Evolutionary conservation across 2,888 invertebrate species (phyloP).

Genomic region (Meghimatium bilineatum): DNA sequence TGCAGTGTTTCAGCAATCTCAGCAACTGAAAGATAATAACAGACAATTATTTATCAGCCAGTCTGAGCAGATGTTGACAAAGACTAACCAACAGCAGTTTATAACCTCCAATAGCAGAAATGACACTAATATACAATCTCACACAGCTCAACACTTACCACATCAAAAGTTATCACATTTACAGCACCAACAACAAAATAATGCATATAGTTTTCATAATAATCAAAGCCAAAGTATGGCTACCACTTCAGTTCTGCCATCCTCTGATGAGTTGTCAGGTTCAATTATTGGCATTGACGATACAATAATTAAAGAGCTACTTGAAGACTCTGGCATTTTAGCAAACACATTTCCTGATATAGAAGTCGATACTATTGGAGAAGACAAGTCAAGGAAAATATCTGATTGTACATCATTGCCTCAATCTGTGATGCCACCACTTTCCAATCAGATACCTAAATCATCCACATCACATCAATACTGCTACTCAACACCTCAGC

Average conservation of each 20-base stretch:
- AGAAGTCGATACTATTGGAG: constrained; percentile 38
- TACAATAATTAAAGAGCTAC: constrained; percentile 45
- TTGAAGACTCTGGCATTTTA: constrained; percentile 46
- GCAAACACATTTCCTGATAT: constrained; percentile 48
- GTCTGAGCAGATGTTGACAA: not conserved
- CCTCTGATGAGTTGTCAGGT: constrained; percentile 45
- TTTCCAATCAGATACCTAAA: not conserved
- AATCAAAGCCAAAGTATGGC: not conserved
- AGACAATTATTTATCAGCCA: not conserved
- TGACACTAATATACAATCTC: not conserved
- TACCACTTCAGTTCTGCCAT: constrained; percentile 10
- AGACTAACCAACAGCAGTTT: constrained; percentile 4
- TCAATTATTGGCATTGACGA: constrained; percentile 49
- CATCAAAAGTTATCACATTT: not conserved
- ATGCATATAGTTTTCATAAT: not conserved
- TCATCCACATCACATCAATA: constrained; percentile 1
- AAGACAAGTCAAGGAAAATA: constrained; percentile 25
- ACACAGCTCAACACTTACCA: not conserved
- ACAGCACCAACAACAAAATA: constrained; percentile 2
- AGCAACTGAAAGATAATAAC: not conserved
- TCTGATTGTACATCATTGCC: constrained; percentile 3
- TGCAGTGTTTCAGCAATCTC: not conserved
- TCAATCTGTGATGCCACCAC: not conserved
- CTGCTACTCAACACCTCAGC: not conserved
- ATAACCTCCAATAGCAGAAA: not conserved